Base-by-base conservation (phyloP, 2,797 vertebrate species). In the Sparidentex hasta region DNA sequence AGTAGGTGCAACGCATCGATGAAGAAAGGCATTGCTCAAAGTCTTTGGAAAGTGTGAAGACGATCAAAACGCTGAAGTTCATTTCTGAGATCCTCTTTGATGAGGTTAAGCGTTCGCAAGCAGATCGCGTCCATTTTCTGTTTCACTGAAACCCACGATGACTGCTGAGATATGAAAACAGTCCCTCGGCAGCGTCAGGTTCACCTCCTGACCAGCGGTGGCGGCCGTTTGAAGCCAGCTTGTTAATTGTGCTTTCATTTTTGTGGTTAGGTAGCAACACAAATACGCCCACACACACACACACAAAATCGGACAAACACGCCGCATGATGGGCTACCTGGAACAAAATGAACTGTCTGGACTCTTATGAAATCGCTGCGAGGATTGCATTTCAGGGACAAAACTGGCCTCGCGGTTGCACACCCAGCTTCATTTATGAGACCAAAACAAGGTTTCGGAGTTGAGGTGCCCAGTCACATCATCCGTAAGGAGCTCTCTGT, bases 361-460 rank as follows among this genome's bases (percentile, higher is more conserved):
- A 59, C 29, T 20, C 38, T 4, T 8, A 13, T 50, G 3, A 54
- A 51, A 65, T 61, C 1, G 0, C 3, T 41, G 59, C 69, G 44
- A 1, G 18, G 70, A 75, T 63, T 27, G 21, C 29, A 61, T 68
- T 48, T n/a, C 5, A 1, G n/a, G 23, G 33, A 18, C 33, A 33
- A 65, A 70, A 16, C 29, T 21, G 50, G 50, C 29, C 7, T 50
- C 27, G 13, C 11, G 12, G 12, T 23, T 51, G n/a, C 25, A 48
- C 4, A 25, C 11, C 11, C 43, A 6, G 50, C 41, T 75, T 65
- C 7, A 29, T 44, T 63, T 58, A 18, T 52, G 13, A 68, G 20
- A 66, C 21, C 46, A 75, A 75, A 81, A 69, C 62, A 59, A 55
- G 16, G 38, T 70, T 62, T 65, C 16, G 16, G 51, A 66, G 56